phyloP scores from a whole-genome alignment of 1,140 invertebrate species.

The Conus betulinus region DNA sequence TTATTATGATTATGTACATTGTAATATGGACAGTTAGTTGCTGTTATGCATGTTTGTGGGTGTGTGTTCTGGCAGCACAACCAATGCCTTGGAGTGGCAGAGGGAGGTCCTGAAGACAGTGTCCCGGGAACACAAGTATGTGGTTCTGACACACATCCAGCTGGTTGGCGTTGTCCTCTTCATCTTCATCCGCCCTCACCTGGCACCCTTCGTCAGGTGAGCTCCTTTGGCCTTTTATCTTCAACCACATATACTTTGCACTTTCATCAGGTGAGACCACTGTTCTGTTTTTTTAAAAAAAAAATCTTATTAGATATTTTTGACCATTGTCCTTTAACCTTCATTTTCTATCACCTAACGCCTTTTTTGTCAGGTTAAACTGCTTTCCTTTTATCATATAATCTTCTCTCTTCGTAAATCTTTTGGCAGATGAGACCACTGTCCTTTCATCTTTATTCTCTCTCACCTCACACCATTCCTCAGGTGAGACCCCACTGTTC shows the following conservation, averaged over 20 bases:
- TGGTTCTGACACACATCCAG: conserved; percentile 95
- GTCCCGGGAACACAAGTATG: conserved; percentile 91
- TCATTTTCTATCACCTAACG: background rate
- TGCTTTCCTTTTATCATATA: no score
- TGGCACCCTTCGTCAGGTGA: conserved; percentile 87
- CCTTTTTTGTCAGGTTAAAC: background rate
- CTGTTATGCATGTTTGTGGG: background rate
- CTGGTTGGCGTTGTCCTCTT: conserved; percentile 98
- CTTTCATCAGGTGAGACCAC: conserved; percentile 90
- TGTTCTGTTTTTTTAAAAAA: no score
- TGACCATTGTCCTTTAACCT: background rate
- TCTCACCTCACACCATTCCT: no score
- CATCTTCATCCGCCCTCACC: conserved; percentile 91
- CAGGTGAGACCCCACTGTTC: no score
- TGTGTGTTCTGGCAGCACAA: conserved; percentile 81
- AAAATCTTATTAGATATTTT: no score
- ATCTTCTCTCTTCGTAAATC: no score
- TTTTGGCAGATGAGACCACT: background rate
- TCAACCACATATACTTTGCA: conserved; percentile 80
- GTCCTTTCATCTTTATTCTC: no score
- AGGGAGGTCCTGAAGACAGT: conserved; percentile 95
- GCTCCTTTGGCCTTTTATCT: background rate
- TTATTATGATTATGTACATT: background rate
- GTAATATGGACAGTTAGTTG: no score
- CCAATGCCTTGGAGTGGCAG: conserved; percentile 97